Conservation (phyloP, 1,140 invertebrate species). For the Kradibia gibbosae region DNA sequence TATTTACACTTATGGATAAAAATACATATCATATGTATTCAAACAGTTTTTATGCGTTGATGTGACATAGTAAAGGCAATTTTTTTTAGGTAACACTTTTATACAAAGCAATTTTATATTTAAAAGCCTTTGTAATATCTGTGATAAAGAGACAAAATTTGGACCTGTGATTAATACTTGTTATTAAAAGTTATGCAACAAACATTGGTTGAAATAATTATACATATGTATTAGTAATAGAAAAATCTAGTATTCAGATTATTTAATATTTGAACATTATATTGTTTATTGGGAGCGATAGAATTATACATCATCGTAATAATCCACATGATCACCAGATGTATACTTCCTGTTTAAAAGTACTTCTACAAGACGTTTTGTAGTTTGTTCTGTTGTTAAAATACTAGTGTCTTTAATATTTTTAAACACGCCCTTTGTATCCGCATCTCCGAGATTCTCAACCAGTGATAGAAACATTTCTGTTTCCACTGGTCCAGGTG, state of each 20-base stretch:
- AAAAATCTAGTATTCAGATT: neutral
- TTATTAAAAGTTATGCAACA: neutral
- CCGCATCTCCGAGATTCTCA: constrained; percentile 75
- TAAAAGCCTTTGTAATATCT: constrained; percentile 25
- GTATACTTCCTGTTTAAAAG: constrained; percentile 82
- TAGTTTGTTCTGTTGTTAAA: constrained; percentile 84
- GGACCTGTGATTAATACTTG: neutral
- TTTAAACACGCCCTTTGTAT: constrained; percentile 77
- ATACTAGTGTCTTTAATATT: constrained; percentile 75
- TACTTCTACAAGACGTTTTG: constrained; percentile 81
- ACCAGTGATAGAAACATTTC: constrained; percentile 86
- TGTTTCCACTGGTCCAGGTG: constrained; percentile 94
- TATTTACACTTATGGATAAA: neutral
- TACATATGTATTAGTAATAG: neutral
- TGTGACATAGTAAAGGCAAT: neutral
- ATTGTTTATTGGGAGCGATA: constrained; percentile 8
- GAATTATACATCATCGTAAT: constrained; percentile 78
- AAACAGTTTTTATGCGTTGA: constrained; percentile 33
- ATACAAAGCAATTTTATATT: constrained; percentile 11
- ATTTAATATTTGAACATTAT: neutral
- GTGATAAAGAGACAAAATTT: constrained; percentile 24
- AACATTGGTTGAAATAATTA: neutral
- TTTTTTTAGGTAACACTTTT: neutral
- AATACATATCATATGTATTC: constrained; percentile 38
- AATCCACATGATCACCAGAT: constrained; percentile 90